phyloP scores from a whole-genome alignment of 2,888 invertebrate genomes.

The Lithophane semibrunnea region DNA sequence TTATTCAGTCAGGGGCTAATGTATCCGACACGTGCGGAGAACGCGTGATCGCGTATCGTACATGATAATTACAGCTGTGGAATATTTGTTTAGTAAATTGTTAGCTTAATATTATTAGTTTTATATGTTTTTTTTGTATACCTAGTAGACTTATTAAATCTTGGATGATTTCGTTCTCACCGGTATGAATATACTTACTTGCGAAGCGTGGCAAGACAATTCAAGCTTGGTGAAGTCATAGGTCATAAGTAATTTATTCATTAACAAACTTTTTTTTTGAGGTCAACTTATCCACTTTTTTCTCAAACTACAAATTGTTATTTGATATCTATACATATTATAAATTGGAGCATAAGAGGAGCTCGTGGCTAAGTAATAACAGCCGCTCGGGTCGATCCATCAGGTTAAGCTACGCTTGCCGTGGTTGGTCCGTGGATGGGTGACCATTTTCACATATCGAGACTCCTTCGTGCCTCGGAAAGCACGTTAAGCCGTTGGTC shows the following conservation, averaged over 20 bases:
- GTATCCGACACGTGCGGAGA: constrained; percentile 30
- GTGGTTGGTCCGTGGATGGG: too few species aligned
- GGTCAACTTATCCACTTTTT: neutral
- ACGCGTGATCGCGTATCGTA: constrained; percentile 45
- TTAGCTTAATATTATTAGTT: neutral
- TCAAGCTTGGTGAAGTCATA: neutral
- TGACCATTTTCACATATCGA: too few species aligned
- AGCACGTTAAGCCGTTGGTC: too few species aligned
- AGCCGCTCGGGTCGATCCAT: too few species aligned
- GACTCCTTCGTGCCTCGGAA: too few species aligned
- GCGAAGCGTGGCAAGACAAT: neutral
- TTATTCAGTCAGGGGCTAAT: constrained; percentile 10
- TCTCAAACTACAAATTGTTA: neutral
- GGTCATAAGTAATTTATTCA: too few species aligned
- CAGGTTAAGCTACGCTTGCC: too few species aligned
- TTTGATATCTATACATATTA: neutral
- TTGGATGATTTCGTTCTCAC: neutral
- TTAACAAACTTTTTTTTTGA: neutral
- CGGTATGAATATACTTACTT: neutral
- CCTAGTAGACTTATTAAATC: too few species aligned
- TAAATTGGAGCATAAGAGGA: too few species aligned
- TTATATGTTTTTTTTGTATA: too few species aligned
- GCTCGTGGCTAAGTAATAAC: too few species aligned
- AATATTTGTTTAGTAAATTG: constrained; percentile 33
- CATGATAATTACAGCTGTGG: constrained; percentile 31